Percentiles rank a stretch among this genome's conserved stretches.
These are phyloP conservation scores for Anguilla obscura DNA, from an alignment of 2,797 vertebrate species.

Conservation along the genomic window DNA sequence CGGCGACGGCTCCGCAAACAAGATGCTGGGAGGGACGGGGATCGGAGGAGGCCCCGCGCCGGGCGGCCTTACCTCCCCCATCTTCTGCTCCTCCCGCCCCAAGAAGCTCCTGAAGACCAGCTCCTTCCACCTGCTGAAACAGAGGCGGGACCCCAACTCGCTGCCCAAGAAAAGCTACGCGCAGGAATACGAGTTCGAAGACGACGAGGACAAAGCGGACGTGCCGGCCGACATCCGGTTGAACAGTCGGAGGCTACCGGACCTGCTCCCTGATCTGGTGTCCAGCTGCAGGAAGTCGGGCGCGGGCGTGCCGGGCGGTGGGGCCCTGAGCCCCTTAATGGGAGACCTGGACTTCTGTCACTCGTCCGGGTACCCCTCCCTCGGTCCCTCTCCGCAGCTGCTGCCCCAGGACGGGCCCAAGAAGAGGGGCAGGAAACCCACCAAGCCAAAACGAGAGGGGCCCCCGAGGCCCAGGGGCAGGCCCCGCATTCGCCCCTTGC, in stretches of 20 bases:
- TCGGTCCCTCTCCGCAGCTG: conserved; percentile 69
- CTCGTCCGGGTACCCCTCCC: conserved; percentile 69
- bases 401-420: conserved; percentile 81
- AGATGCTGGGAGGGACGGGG: conserved; percentile 56
- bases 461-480: conserved; percentile 85
- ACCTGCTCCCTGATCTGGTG: conserved; percentile 86
- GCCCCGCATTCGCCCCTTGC: conserved; percentile 86
- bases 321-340: conserved; percentile 81
- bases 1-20: conserved; percentile 66
- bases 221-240: conserved; percentile 89
- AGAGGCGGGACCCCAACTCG: conserved; percentile 82
- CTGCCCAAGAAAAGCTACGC: conserved; percentile 92
- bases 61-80: conserved; percentile 82
- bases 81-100: conserved; percentile 92
- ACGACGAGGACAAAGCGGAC: conserved; percentile 89
- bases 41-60: conserved; percentile 58
- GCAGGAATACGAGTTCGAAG: conserved; percentile 95
- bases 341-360: conserved; percentile 88
- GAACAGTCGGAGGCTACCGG: conserved; percentile 84
- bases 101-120: conserved; percentile 94
- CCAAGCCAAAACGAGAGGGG: conserved; percentile 88
- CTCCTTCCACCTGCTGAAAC: conserved; percentile 88
- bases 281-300: conserved; percentile 86
- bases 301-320: conserved; percentile 55
- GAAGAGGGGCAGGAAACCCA: conserved; percentile 86